Evolutionary conservation across 2,113 vertebrate species (phyloP), one percentile per base, ranked within the genome.

Genomic region (Caloenas nicobarica): DNA sequence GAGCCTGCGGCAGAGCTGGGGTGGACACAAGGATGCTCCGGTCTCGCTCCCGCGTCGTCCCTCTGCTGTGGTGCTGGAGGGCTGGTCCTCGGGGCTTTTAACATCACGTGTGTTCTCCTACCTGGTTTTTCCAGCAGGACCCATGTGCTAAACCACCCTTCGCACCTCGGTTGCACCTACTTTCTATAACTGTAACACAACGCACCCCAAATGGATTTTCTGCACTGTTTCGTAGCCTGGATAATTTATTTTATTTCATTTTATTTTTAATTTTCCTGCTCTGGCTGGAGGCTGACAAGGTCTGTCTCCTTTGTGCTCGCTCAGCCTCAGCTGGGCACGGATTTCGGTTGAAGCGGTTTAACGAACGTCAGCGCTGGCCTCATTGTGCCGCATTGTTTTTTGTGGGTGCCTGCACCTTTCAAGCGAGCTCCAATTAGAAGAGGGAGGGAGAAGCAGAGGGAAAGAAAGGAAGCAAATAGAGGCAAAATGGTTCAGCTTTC

Each of bases 391-490:
- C 77, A 11, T 94, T 96, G 90, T 92, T 86, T 46, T 86, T 57
- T 78, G 90, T 57, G 80, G 90, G 88, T 91, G 83, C 3, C 95
- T 86, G 95, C 79, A 95, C 95, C 85, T 96, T 93, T 89, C 77
- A 93, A 83, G 81, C 8, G 5, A 77, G 68, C 76, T 74, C 93
- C 95, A 95, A 93, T 96, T 96, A 95, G 86, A 94, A 88, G 56
- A 10, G 25, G 70, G 9, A 6, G 36, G 50, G 77, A 62, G 72
- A 61, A 73, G 69, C 38, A 54, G 50, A 76, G 51, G 64, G 10
- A 68, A 87, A 94, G 95, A 94, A 95, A 93, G 74, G 93, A 77
- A 92, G 61, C 56, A 97, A 94, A 95, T 58, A 84, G 90, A 94
- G 61, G 96, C 85, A 88, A 95, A 94, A 88, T 58, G 74, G 51